Conservation (phyloP, 2,797 vertebrate species). For the Poeciliopsis infans region DNA sequence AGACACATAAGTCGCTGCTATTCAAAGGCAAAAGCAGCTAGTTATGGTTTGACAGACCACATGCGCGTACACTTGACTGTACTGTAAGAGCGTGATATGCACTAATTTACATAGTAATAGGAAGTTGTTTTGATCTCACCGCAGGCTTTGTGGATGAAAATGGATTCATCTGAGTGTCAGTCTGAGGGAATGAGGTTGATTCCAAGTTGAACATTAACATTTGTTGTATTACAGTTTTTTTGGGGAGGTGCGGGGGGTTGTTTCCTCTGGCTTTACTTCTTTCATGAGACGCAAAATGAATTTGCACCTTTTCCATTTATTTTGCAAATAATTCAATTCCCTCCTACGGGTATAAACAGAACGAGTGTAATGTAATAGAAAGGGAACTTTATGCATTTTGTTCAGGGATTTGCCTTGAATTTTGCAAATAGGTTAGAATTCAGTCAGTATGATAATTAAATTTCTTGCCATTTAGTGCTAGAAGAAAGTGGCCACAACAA, state of each 20-base stretch:
- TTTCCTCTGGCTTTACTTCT: constrained; percentile 4
- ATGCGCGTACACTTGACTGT: constrained; percentile 24
- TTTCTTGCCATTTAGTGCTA: constrained; percentile 4
- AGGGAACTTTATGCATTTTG: constrained; percentile 26
- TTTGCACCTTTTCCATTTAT: constrained; percentile 9
- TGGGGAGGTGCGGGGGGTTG: too few species aligned
- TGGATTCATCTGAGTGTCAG: constrained; percentile 20
- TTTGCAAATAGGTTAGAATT: constrained; percentile 7
- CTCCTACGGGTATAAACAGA: constrained; percentile 12
- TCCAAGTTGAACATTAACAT: not conserved
- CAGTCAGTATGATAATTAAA: constrained; percentile 16
- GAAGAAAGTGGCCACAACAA: not conserved
- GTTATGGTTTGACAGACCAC: constrained; percentile 32
- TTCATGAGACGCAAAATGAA: constrained; percentile 6
- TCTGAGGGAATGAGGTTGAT: constrained; percentile 31
- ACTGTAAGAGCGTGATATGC: constrained; percentile 39
- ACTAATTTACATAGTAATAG: constrained; percentile 61
- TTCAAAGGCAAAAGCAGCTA: constrained; percentile 39
- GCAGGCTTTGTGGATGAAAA: constrained; percentile 24
- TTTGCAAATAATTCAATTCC: constrained; percentile 20
- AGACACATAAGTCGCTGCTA: constrained; percentile 39
- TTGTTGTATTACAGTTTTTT: constrained; percentile 10
- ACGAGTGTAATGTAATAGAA: not conserved
- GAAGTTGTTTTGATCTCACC: constrained; percentile 40
- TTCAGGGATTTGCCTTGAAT: constrained; percentile 27